A percentile compares a stretch with the other conserved stretches of the same genome.
Conservation (phyloP, 2,797 vertebrate species). For the Myotis findleyi region DNA sequence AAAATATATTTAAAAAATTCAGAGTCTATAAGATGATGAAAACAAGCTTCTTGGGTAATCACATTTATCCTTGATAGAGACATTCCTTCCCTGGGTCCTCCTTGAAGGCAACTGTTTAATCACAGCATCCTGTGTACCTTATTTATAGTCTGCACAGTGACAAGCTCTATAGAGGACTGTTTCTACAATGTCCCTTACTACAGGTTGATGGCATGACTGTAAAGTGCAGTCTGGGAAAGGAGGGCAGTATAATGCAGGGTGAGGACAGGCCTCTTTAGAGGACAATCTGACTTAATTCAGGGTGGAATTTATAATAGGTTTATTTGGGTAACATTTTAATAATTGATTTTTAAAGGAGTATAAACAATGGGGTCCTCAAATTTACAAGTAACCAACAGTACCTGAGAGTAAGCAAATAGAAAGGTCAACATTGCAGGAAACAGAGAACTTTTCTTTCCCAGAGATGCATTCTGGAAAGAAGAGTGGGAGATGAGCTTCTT, state of each 20-base stretch:
- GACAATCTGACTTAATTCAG: not conserved
- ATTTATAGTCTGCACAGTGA: not conserved
- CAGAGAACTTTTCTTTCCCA: not conserved
- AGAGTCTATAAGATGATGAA: not conserved
- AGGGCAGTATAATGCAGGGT: not conserved
- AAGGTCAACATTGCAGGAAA: not conserved
- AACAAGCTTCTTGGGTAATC: not conserved
- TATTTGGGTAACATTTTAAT: conserved; percentile 3
- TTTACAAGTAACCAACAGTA: not conserved
- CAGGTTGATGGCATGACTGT: not conserved
- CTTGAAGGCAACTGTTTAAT: conserved; percentile 21
- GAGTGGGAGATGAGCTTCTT: not conserved
- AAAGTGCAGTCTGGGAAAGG: not conserved
- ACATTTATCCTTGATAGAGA: not conserved
- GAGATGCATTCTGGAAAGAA: not conserved
- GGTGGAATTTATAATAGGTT: not conserved
- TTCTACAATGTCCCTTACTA: not conserved
- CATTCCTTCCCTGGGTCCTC: not conserved
- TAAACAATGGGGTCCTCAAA: not conserved
- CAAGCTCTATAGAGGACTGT: not conserved
- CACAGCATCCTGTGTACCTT: not conserved
- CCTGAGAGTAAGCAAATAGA: not conserved
- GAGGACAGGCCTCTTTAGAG: not conserved
- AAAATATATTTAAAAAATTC: not conserved
- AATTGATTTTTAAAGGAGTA: not conserved